Conservation (phyloP, 2,888 invertebrate species). For the Siphlonurus alternatus region DNA sequence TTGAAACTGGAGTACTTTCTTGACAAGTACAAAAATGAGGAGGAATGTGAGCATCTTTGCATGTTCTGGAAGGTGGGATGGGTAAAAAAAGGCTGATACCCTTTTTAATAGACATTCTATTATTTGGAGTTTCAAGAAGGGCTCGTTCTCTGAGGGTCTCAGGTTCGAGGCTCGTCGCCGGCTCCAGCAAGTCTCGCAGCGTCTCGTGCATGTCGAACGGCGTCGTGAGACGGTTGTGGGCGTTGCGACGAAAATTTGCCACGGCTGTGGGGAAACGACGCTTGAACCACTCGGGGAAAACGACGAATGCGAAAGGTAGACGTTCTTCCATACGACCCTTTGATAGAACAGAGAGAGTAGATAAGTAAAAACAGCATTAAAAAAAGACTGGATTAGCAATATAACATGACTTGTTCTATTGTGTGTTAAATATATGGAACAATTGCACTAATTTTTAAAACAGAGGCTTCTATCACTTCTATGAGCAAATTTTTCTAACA, state of each 20-base stretch:
- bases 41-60: conserved; percentile 56
- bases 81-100: conserved; percentile 63
- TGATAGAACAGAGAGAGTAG: too few species aligned
- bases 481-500: too few species aligned
- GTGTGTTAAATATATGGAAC: too few species aligned
- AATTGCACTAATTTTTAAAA: too few species aligned
- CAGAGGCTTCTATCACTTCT: too few species aligned
- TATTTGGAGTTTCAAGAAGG: neutral
- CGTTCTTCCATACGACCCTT: conserved; percentile 69
- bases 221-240: conserved; percentile 54
- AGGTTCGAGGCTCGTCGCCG: neutral
- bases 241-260: conserved; percentile 45
- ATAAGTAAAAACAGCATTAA: too few species aligned
- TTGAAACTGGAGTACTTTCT: neutral
- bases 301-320: conserved; percentile 58
- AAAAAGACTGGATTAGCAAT: too few species aligned
- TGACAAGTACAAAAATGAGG: conserved; percentile 85
- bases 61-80: conserved; percentile 54
- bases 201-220: conserved; percentile 76
- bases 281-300: conserved; percentile 55
- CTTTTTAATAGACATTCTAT: too few species aligned
- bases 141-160: conserved; percentile 2
- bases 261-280: conserved; percentile 41
- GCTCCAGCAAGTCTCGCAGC: conserved; percentile 34
- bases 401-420: too few species aligned